Conservation (phyloP, 2,113 vertebrate species). For the Myodes glareolus region DNA sequence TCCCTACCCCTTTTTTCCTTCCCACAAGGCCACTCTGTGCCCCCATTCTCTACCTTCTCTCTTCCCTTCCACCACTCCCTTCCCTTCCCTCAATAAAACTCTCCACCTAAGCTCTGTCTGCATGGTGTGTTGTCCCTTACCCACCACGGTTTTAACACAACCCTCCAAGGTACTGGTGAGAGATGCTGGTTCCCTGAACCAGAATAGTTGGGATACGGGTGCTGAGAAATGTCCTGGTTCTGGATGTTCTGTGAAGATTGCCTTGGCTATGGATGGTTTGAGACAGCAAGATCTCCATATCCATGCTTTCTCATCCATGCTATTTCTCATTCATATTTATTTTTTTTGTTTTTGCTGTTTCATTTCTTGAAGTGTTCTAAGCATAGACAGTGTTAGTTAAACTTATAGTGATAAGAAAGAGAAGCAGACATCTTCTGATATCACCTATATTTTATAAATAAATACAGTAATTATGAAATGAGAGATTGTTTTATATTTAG, state of each 20-base stretch:
- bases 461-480: slow-evolving; percentile 18
- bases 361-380: slow-evolving; percentile 3
- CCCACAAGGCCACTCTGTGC: no score
- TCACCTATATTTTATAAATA: slow-evolving; percentile 59
- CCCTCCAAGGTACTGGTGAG: background rate
- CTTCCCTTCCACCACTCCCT: no score
- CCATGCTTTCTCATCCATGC: background rate
- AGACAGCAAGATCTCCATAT: background rate
- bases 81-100: no score
- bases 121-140: no score
- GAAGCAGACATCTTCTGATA: slow-evolving; percentile 27
- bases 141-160: no score
- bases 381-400: slow-evolving; percentile 46
- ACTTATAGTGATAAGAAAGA: slow-evolving; percentile 13
- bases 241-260: background rate
- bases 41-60: no score
- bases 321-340: background rate
- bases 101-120: no score
- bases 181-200: background rate
- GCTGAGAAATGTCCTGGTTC: background rate
- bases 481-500: slow-evolving; percentile 32
- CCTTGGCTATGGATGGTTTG: background rate
- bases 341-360: background rate
- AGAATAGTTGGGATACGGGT: background rate
- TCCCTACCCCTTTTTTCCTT: no score